These are phyloP conservation scores for Drosophila basisetae DNA, from an alignment of 2,888 invertebrate species.

Conservation along the genomic window DNA sequence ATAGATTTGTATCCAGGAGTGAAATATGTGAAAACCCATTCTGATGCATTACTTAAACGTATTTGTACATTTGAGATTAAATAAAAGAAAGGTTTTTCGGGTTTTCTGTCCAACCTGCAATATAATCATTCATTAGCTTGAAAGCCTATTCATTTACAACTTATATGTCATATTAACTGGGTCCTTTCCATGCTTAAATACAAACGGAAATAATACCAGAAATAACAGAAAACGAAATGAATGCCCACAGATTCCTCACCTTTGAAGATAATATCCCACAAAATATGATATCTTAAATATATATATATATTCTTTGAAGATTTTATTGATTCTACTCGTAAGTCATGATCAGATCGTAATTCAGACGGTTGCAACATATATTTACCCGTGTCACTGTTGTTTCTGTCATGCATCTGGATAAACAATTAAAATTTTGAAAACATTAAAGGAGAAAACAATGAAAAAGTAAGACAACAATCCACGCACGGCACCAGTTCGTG, in stretches of 20 bases:
- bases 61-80: not conserved
- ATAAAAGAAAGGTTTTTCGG: too few species aligned
- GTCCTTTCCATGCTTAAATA: not conserved
- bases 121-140: not conserved
- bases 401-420: not conserved
- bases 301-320: not conserved
- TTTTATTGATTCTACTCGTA: not conserved
- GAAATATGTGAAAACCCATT: not conserved
- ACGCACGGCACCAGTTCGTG: too few species aligned
- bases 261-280: not conserved
- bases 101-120: not conserved
- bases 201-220: not conserved
- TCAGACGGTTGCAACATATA: not conserved
- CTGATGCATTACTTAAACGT: not conserved
- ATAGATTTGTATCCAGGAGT: not conserved
- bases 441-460: conserved; percentile 17
- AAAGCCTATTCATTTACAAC: not conserved
- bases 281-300: not conserved
- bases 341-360: not conserved
- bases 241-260: rapidly evolving
- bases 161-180: not conserved
- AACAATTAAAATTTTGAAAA: conserved; percentile 3
- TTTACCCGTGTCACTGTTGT: not conserved
- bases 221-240: not conserved
- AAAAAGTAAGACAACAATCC: conserved; percentile 6